These are phyloP conservation scores for Apodemus agrarius DNA, from an alignment of 2,797 vertebrate genomes.

Conservation along the genomic window DNA sequence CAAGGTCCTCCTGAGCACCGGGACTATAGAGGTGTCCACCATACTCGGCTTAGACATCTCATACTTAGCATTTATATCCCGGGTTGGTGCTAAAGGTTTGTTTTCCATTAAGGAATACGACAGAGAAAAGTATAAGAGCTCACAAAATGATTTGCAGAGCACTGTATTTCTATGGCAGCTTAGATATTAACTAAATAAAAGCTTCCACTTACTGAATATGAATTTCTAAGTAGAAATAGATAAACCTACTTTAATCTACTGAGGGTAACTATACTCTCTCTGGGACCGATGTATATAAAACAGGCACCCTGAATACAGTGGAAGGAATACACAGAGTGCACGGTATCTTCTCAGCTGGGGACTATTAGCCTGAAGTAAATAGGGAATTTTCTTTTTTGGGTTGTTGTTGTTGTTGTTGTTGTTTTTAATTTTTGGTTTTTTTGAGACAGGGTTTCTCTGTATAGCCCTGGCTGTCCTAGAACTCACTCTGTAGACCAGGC, in stretches of 20 bases:
- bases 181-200: not conserved
- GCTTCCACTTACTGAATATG: not conserved
- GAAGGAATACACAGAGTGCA: not conserved
- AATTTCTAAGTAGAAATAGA: conserved; percentile 1
- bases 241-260: not conserved
- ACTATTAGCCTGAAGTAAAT: not conserved
- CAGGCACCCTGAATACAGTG: not conserved
- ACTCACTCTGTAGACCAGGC: too few species aligned
- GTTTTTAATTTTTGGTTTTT: too few species aligned
- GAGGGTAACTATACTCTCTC: not conserved
- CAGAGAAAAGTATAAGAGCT: not conserved
- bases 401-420: too few species aligned
- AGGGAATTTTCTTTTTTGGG: not conserved
- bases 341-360: not conserved
- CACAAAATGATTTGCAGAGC: not conserved
- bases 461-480: too few species aligned
- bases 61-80: not conserved
- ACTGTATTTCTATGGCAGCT: not conserved
- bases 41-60: not conserved
- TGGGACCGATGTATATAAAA: not conserved
- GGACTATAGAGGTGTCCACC: not conserved
- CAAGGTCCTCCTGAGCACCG: not conserved
- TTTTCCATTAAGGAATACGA: conserved; percentile 41
- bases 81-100: not conserved
- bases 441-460: too few species aligned